These are phyloP conservation scores for Mythimna albipuncta DNA, from an alignment of 2,888 invertebrate genomes.

Conservation along the genomic window DNA sequence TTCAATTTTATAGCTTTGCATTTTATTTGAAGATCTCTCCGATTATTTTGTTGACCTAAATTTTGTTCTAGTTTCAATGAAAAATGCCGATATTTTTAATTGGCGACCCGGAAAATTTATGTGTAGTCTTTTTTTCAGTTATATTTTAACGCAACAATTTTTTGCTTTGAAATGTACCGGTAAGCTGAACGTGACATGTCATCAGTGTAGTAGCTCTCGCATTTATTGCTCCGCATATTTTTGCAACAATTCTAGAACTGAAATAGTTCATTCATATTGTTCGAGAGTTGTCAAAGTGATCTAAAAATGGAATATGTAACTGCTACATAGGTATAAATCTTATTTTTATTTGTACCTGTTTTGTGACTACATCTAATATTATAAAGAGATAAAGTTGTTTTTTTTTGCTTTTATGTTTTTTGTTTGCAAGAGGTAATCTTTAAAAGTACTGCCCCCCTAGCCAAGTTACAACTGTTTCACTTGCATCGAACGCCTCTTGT, in stretches of 20 bases:
- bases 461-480: too few species aligned
- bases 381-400: too few species aligned
- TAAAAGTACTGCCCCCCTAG: too few species aligned
- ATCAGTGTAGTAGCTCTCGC: background rate
- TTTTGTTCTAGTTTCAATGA: constrained; percentile 45
- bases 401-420: too few species aligned
- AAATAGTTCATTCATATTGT: background rate
- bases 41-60: constrained; percentile 59
- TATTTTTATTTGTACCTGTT: background rate
- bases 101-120: constrained; percentile 33
- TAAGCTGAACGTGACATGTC: background rate
- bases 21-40: constrained; percentile 61
- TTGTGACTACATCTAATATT: background rate
- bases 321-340: background rate
- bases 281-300: background rate
- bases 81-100: constrained; percentile 45
- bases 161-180: constrained; percentile 7
- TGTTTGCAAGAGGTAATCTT: too few species aligned
- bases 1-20: constrained; percentile 61
- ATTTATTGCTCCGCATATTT: background rate
- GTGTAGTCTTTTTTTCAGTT: constrained; percentile 23
- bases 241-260: background rate
- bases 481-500: too few species aligned
- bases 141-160: constrained; percentile 6
- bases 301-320: background rate